Percentiles rank a stretch among this genome's conserved stretches.
phyloP scores from a whole-genome alignment of 2,113 vertebrate species.

The Chaenocephalus aceratus region DNA sequence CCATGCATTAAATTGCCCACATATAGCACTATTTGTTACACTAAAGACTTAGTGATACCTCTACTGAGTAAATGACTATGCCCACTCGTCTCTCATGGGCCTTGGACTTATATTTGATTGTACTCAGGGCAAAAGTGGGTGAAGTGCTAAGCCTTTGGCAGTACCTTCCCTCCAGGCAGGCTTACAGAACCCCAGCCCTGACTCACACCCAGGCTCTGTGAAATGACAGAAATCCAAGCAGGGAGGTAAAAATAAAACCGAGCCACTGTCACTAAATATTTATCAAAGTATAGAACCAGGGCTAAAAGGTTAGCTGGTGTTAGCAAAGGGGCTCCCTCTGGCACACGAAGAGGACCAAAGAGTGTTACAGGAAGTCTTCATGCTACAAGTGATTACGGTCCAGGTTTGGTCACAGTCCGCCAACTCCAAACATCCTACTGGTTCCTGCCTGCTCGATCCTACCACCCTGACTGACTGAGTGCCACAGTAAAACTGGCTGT shows the following conservation, averaged over 20 bases:
- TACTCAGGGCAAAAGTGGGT: constrained; percentile 44
- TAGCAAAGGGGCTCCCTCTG: constrained; percentile 24
- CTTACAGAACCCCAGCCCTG: constrained; percentile 2
- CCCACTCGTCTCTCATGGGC: constrained; percentile 22
- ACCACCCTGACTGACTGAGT: constrained; percentile 32
- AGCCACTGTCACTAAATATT: constrained; percentile 59
- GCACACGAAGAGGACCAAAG: constrained; percentile 23
- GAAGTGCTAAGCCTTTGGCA: constrained; percentile 46
- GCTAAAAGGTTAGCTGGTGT: constrained; percentile 39
- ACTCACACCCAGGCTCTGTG: constrained; percentile 16
- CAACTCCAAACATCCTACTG: constrained; percentile 46
- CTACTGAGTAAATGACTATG: constrained; percentile 47
- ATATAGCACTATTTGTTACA: constrained; percentile 1
- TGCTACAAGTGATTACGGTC: constrained; percentile 39
- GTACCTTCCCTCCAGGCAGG: constrained; percentile 28
- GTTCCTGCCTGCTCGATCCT: constrained; percentile 50
- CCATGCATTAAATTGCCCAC: constrained; percentile 3
- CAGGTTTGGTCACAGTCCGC: constrained; percentile 33
- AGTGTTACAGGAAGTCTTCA: constrained; percentile 4
- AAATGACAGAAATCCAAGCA: constrained; percentile 46
- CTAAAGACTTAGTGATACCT: constrained; percentile 40
- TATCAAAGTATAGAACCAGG: constrained; percentile 44
- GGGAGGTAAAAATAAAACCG: constrained; percentile 46
- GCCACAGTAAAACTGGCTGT: constrained; percentile 49
- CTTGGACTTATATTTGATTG: constrained; percentile 48